Percentiles rank a stretch among this genome's conserved stretches.
Evolutionary conservation across 2,797 vertebrate species (phyloP).

Genomic region (Sternarchorhynchus goeldii): DNA sequence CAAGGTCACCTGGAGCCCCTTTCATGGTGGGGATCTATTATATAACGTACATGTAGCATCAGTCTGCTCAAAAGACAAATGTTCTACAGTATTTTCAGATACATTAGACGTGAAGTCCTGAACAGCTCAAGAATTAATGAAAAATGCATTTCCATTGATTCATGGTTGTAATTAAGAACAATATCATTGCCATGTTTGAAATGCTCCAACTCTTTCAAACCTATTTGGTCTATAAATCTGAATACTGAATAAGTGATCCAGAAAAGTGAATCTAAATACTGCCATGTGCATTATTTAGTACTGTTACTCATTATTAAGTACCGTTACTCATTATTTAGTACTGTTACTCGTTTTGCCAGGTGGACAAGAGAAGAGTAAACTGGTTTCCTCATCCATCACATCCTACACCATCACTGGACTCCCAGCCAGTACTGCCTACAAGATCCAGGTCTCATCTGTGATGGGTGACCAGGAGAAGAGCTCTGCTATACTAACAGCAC

Average conservation of each 20-base stretch:
- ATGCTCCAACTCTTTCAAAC: too few species aligned
- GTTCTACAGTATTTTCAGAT: neutral
- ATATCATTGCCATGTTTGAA: too few species aligned
- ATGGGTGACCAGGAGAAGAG: conserved; percentile 73
- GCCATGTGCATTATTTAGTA: neutral
- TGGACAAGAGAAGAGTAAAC: conserved; percentile 74
- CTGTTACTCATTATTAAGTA: neutral
- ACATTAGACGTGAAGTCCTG: too few species aligned
- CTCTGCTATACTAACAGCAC: conserved; percentile 76
- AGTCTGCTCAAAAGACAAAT: neutral
- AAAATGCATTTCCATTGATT: neutral
- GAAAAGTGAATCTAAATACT: too few species aligned
- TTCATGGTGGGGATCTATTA: conserved; percentile 68
- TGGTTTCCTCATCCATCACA: conserved; percentile 65
- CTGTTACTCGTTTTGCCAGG: conserved; percentile 64
- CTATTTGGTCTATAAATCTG: too few species aligned
- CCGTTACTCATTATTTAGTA: neutral
- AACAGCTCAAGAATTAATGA: too few species aligned
- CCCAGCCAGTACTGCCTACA: conserved; percentile 79
- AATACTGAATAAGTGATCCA: too few species aligned
- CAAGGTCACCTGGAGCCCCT: conserved; percentile 81
- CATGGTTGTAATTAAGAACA: neutral
- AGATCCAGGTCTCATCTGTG: conserved; percentile 78
- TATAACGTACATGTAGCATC: too few species aligned
- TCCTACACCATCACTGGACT: conserved; percentile 76